Evolutionary conservation across 2,113 vertebrate species (phyloP).

Genomic region (Pteronura brasiliensis): DNA sequence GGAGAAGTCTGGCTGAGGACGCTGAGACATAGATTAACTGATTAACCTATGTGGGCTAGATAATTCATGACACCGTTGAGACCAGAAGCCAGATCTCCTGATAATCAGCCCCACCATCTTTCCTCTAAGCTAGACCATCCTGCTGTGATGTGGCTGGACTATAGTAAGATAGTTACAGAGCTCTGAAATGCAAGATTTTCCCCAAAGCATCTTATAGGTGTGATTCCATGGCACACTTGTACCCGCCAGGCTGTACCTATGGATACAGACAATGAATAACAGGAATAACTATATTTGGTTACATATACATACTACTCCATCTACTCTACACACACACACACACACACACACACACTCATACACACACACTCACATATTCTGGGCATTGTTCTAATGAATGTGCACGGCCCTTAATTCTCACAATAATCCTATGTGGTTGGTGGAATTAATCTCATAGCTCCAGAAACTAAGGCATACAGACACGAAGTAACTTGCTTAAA

Average conservation of each 20-base stretch:
- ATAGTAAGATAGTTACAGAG: neutral
- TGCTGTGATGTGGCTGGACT: neutral
- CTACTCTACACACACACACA: neutral
- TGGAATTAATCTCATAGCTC: neutral
- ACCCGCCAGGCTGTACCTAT: fast-evolving
- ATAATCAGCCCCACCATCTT: neutral
- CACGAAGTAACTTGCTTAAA: neutral
- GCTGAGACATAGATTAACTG: neutral
- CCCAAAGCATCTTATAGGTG: neutral
- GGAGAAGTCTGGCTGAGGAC: neutral
- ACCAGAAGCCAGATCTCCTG: neutral
- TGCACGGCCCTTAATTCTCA: neutral
- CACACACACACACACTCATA: neutral
- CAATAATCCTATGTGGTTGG: neutral
- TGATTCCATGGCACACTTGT: neutral
- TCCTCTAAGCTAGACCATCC: neutral
- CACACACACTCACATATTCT: neutral
- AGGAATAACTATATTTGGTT: neutral
- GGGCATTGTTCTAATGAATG: neutral
- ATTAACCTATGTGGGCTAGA: neutral
- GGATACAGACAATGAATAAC: neutral
- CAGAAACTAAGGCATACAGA: neutral
- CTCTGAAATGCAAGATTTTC: neutral
- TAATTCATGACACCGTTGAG: neutral
- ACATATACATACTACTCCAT: neutral